Conservation (phyloP, 2,113 vertebrate genomes). For the Anolis sagrei region DNA sequence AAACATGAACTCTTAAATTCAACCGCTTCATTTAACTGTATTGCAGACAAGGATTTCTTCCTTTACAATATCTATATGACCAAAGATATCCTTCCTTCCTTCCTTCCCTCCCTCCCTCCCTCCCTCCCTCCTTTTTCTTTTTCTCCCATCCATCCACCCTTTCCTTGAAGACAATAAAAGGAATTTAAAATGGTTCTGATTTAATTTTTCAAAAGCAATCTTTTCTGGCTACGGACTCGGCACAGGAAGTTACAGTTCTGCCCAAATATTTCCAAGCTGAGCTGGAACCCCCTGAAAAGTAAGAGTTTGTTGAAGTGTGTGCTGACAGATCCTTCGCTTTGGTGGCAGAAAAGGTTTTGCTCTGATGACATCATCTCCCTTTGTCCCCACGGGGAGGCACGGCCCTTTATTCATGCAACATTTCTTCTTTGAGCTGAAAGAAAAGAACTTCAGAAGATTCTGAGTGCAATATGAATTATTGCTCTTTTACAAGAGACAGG, state of each 20-base stretch:
- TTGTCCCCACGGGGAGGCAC: conserved; percentile 14
- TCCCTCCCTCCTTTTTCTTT: too few relatives aligned
- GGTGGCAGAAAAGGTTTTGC: conserved; percentile 8
- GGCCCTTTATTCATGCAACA: conserved; percentile 10
- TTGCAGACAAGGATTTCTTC: background rate
- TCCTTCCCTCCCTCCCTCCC: too few relatives aligned
- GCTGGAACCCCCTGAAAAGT: conserved; percentile 35
- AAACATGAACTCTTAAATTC: background rate
- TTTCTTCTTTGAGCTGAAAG: conserved; percentile 28
- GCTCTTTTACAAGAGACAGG: background rate
- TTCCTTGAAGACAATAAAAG: background rate
- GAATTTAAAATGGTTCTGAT: background rate
- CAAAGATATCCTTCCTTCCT: too few relatives aligned
- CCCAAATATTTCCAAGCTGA: conserved; percentile 38
- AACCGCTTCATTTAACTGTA: background rate
- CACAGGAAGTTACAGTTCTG: conserved; percentile 41
- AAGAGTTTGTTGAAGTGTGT: conserved; percentile 23
- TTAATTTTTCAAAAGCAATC: conserved; percentile 39
- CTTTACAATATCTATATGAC: background rate
- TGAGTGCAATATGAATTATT: background rate
- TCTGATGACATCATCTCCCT: conserved; percentile 21
- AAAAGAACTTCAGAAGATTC: conserved; percentile 6
- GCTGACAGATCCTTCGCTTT: conserved; percentile 12
- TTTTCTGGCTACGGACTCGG: background rate
- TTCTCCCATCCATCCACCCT: background rate